Base-by-base conservation (phyloP, 2,888 invertebrate species). In the Agonopterix heracliana region DNA sequence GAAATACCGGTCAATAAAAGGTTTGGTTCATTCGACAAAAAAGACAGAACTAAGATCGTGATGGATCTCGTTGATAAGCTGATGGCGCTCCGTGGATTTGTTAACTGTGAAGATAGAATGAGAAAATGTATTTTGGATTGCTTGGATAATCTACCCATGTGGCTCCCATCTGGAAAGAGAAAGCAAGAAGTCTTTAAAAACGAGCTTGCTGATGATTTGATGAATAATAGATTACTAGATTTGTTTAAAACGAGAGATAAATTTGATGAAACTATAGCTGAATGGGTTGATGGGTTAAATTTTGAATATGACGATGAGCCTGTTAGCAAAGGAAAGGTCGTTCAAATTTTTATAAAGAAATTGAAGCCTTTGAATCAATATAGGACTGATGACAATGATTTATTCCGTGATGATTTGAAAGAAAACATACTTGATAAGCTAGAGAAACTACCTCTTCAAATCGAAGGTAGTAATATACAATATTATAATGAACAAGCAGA, bases 81-180 rank as follows among this genome's bases (percentile, higher is more conserved):
- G 3, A 57, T 60, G 41, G 26, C 17, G 0, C 34, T 74, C 3
- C 49, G 60, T 34, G 51, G 54, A 13, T 59, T 64, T 26, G 48
- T 57, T 1, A 40, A 63, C 42, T 68, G 63, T 13, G 48, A 60
- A 12, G 51, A 58, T 2, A 62, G 54, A 48, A 64, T 55, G 3
- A 61, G 47, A 45, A 54, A 56, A 5, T 60, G 58, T 44, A 64
- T 74, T 2, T 47, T 49, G 26, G 52, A 50, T 34, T 69, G 60
- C 14, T 41, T 78, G 3, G 52, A 62, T 10, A 53, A 51, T 14
- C 55, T 75, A 38, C 72, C 74, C 0, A 68, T 79, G 53, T 77
- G 78, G 78, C 54, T 53, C 26, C 71, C 73, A 7, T 26, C 71
- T 71, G 5, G 60, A 49, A 3, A 64, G 46, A 13, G 50, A 4